A percentile compares a stretch with the other conserved stretches of the same genome.
Evolutionary conservation across 2,888 invertebrate species (phyloP).

Genomic region (Tachina lurida): DNA sequence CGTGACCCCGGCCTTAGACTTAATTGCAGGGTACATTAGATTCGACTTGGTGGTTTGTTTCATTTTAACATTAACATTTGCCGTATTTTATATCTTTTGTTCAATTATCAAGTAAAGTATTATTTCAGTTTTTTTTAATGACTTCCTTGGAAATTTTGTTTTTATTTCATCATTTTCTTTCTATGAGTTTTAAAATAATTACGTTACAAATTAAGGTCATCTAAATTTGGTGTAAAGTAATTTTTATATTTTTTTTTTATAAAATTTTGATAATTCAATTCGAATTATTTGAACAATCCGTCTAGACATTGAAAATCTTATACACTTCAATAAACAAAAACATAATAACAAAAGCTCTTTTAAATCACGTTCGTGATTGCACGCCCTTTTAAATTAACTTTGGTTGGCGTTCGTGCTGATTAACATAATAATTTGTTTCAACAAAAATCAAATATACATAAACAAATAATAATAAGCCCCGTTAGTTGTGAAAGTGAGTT

Average conservation of each 20-base stretch:
- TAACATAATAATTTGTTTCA: conserved; percentile 22
- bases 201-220: not conserved
- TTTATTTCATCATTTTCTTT: not conserved
- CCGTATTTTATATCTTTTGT: too few relatives aligned
- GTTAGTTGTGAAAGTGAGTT: not conserved
- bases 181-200: not conserved
- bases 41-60: too few relatives aligned
- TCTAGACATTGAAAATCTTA: not conserved
- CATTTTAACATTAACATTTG: too few relatives aligned
- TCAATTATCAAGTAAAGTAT: too few relatives aligned
- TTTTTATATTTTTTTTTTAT: not conserved
- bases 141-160: not conserved
- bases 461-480: not conserved
- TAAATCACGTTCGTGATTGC: conserved; percentile 40
- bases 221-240: not conserved
- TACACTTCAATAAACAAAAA: not conserved
- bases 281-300: not conserved
- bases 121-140: not conserved
- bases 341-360: not conserved
- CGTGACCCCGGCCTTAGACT: too few relatives aligned
- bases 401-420: not conserved
- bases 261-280: not conserved
- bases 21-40: too few relatives aligned
- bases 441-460: conserved; percentile 1
- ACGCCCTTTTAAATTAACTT: conserved; percentile 14